Evolutionary conservation across 2,113 vertebrate species (phyloP).

Genomic region (Chloebia gouldiae): DNA sequence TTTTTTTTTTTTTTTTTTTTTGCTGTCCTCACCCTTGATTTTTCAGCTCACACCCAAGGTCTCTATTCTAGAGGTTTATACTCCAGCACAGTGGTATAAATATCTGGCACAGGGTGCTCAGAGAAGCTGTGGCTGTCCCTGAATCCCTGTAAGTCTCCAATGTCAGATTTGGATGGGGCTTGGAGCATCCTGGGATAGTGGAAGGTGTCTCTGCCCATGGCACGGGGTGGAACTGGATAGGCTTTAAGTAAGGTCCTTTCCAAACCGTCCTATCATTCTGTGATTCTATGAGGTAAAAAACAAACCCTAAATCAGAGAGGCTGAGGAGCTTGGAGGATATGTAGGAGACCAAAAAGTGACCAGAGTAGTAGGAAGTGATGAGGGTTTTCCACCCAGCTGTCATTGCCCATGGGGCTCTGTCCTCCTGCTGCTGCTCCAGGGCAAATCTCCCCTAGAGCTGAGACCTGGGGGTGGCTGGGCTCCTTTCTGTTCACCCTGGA

Average conservation of each 20-base stretch:
- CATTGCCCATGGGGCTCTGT: background rate
- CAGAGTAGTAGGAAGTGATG: background rate
- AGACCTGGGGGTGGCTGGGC: background rate
- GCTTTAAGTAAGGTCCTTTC: background rate
- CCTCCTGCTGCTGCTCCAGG: rapidly evolving
- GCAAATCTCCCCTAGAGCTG: background rate
- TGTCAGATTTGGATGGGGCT: background rate
- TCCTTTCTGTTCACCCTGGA: background rate
- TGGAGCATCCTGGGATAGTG: background rate
- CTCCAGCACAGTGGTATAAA: rapidly evolving
- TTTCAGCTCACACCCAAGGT: background rate
- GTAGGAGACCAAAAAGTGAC: background rate
- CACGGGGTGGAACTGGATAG: too few species aligned
- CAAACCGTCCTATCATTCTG: background rate
- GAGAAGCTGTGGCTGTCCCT: background rate
- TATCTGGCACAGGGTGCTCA: background rate
- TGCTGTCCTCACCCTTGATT: background rate
- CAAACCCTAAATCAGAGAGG: background rate
- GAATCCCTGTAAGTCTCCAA: background rate
- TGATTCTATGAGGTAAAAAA: background rate
- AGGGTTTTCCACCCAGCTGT: background rate
- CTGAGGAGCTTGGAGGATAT: background rate
- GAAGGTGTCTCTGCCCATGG: background rate
- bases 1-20: rapidly evolving
- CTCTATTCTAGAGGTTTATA: background rate